These are phyloP conservation scores for Brachionichthys hirsutus DNA, from an alignment of 2,113 vertebrate genomes.

Conservation along the genomic window DNA sequence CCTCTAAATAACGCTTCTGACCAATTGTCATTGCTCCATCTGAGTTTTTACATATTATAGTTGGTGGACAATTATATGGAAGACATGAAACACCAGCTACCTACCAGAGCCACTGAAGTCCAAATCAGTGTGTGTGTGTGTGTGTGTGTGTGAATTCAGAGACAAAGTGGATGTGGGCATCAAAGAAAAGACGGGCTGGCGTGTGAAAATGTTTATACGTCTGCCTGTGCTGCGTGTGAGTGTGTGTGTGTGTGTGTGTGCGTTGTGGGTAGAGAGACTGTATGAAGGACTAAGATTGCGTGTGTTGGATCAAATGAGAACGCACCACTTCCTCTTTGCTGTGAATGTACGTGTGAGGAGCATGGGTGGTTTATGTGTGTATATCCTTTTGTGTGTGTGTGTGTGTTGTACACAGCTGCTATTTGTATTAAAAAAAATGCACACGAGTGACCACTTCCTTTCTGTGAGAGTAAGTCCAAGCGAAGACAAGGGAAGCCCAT, in stretches of 20 bases:
- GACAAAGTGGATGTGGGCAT: slow-evolving; percentile 42
- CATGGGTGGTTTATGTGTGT: slow-evolving; percentile 42
- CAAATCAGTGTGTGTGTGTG: slow-evolving; percentile 33
- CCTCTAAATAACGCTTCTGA: slow-evolving; percentile 25
- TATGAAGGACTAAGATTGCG: slow-evolving; percentile 56
- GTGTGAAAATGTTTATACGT: slow-evolving; percentile 54
- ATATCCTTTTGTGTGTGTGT: slow-evolving; percentile 30
- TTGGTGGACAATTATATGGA: slow-evolving; percentile 1
- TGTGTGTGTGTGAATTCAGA: slow-evolving; percentile 32
- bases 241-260: slow-evolving; percentile 37
- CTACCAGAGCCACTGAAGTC: slow-evolving; percentile 59
- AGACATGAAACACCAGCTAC: slow-evolving; percentile 33
- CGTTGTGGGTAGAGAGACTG: slow-evolving; percentile 50
- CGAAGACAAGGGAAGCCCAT: slow-evolving; percentile 53
- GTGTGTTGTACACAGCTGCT: slow-evolving; percentile 52
- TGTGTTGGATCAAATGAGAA: slow-evolving; percentile 62
- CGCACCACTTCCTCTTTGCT: slow-evolving; percentile 69
- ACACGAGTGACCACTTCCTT: slow-evolving; percentile 63
- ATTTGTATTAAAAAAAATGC: slow-evolving; percentile 52
- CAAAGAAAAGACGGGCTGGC: slow-evolving; percentile 28
- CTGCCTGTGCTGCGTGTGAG: slow-evolving; percentile 16
- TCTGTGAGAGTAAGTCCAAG: slow-evolving; percentile 38
- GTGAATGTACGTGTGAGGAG: slow-evolving; percentile 60
- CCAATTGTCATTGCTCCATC: slow-evolving; percentile 20
- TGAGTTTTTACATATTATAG: background rate